phyloP scores from a whole-genome alignment of 2,888 invertebrate genomes.

The Meloe dianella region DNA sequence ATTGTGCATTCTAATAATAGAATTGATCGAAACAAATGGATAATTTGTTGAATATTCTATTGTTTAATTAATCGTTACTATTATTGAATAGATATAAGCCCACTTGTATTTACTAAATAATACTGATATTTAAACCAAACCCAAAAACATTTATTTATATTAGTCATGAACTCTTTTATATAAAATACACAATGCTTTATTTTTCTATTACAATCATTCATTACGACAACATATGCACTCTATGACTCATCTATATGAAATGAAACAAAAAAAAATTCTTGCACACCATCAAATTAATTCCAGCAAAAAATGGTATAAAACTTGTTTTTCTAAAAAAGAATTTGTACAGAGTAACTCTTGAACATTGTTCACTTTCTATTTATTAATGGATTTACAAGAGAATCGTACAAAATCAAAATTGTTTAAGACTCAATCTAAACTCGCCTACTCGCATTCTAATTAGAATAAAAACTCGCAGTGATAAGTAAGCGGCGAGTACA shows the following conservation, averaged over 20 bases:
- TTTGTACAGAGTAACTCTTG: no score
- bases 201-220: not conserved
- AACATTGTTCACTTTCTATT: no score
- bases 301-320: no score
- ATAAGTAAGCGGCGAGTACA: no score
- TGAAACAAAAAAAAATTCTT: not conserved
- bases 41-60: not conserved
- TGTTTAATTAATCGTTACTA: not conserved
- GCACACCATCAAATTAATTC: no score
- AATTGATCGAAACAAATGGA: not conserved
- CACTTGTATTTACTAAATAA: not conserved
- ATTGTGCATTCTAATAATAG: not conserved
- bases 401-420: no score
- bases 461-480: no score
- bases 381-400: no score
- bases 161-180: constrained; percentile 1
- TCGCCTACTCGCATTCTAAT: no score
- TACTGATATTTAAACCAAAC: not conserved
- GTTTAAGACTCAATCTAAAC: no score
- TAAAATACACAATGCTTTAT: not conserved
- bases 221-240: not conserved
- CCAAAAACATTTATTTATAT: not conserved
- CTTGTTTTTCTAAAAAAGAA: no score
- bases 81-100: not conserved
- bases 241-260: not conserved